phyloP scores from a whole-genome alignment of 2,113 vertebrate species.

The Scophthalmus maximus region DNA sequence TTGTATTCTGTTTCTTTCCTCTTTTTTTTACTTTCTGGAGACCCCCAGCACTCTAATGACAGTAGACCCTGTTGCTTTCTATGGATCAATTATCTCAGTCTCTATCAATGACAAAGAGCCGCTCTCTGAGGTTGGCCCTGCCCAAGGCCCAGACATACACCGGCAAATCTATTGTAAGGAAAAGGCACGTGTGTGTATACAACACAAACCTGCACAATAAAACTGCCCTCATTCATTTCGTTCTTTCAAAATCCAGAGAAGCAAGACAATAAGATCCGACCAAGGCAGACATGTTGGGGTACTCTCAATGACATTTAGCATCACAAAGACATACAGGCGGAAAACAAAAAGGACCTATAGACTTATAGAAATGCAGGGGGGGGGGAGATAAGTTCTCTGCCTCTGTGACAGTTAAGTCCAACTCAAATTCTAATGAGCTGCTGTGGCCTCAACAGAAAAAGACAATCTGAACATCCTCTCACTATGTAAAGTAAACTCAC shows the following conservation, averaged over 20 bases:
- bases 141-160: conserved; percentile 49
- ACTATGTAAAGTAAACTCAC: conserved; percentile 44
- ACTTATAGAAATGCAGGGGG: conserved; percentile 44
- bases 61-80: conserved; percentile 67
- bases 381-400: conserved; percentile 17
- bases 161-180: conserved; percentile 60
- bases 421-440: conserved; percentile 53
- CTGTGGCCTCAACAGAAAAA: conserved; percentile 12
- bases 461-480: conserved; percentile 20
- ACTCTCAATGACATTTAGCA: conserved; percentile 65
- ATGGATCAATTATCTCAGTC: conserved; percentile 78
- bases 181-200: conserved; percentile 57
- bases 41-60: conserved; percentile 55
- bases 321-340: conserved; percentile 62
- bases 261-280: conserved; percentile 67
- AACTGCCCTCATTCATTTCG: conserved; percentile 58
- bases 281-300: conserved; percentile 59
- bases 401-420: conserved; percentile 45
- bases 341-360: conserved; percentile 61
- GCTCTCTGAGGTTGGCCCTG: conserved; percentile 55
- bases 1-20: no score
- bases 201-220: conserved; percentile 66
- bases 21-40: conserved; percentile 45
- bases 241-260: conserved; percentile 56
- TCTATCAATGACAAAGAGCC: conserved; percentile 73